A percentile compares a stretch with the other conserved stretches of the same genome.
phyloP scores from a whole-genome alignment of 2,888 invertebrate species.

The Sminthurinus aureus region DNA sequence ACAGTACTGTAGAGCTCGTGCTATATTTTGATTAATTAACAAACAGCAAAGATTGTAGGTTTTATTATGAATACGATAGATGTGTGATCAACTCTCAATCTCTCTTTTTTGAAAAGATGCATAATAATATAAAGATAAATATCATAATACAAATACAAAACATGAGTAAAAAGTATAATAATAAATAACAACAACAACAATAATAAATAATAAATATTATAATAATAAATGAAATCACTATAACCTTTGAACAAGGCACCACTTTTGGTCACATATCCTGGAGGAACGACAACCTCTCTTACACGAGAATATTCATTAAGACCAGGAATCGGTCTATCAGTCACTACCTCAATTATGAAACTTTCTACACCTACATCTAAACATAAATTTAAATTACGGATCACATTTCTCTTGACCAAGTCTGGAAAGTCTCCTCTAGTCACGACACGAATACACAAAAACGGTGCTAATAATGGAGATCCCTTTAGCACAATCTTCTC shows the following conservation, averaged over 20 bases:
- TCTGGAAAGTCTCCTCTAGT: conserved; percentile 94
- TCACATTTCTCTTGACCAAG: conserved; percentile 85
- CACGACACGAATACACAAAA: conserved; percentile 92
- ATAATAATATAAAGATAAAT: too few species aligned
- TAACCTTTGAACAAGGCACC: conserved; percentile 81
- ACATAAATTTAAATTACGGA: conserved; percentile 85
- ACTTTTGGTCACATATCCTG: conserved; percentile 83
- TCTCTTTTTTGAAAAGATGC: too few species aligned
- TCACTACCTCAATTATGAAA: conserved; percentile 95
- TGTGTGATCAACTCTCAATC: too few species aligned
- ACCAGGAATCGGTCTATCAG: conserved; percentile 81
- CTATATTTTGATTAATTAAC: conserved; percentile 65
- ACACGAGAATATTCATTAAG: conserved; percentile 75
- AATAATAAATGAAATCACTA: not conserved
- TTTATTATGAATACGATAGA: too few species aligned
- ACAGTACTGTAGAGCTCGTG: conserved; percentile 93
- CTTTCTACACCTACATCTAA: conserved; percentile 91
- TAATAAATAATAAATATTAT: not conserved
- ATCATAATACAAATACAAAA: too few species aligned
- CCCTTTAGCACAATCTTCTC: conserved; percentile 88
- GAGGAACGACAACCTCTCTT: conserved; percentile 87
- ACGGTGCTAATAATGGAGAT: conserved; percentile 89
- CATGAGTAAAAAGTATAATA: not conserved
- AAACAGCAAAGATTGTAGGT: too few species aligned
- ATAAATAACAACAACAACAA: not conserved